Conservation (phyloP, 2,888 invertebrate genomes). For the Drosophila anceps region DNA sequence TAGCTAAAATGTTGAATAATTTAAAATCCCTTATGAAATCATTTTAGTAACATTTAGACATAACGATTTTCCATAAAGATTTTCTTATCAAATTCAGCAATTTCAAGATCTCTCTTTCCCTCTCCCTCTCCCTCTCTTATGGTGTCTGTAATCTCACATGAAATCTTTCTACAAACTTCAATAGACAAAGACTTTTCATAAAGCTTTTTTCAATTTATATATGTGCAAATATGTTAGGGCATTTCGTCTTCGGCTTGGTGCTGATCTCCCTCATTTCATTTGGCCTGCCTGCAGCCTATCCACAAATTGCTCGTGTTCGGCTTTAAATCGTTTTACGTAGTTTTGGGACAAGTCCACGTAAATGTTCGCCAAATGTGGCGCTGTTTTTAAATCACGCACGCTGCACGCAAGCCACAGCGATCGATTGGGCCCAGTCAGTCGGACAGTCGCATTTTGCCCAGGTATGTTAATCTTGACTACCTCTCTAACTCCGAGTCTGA, state of each 20-base stretch:
- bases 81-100: background rate
- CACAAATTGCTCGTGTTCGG: constrained; percentile 80
- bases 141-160: background rate
- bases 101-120: background rate
- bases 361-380: constrained; percentile 79
- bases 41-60: background rate
- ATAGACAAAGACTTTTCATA: background rate
- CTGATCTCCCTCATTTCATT: background rate
- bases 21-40: background rate
- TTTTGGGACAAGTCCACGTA: constrained; percentile 74
- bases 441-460: constrained; percentile 50
- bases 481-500: constrained; percentile 44
- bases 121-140: background rate
- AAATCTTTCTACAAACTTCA: background rate
- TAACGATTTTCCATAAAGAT: background rate
- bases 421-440: constrained; percentile 63
- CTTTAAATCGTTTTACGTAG: constrained; percentile 79
- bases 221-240: background rate
- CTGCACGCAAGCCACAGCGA: constrained; percentile 70
- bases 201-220: background rate
- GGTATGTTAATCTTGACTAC: constrained; percentile 77
- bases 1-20: background rate
- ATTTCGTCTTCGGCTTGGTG: background rate
- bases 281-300: constrained; percentile 46
- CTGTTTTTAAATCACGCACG: constrained; percentile 81